Evolutionary conservation across 37 sponge, comb jelly and placozoan genomes (phyloP), one percentile per base, ranked within the genome.

Genomic region (Spongilla lacustris): DNA sequence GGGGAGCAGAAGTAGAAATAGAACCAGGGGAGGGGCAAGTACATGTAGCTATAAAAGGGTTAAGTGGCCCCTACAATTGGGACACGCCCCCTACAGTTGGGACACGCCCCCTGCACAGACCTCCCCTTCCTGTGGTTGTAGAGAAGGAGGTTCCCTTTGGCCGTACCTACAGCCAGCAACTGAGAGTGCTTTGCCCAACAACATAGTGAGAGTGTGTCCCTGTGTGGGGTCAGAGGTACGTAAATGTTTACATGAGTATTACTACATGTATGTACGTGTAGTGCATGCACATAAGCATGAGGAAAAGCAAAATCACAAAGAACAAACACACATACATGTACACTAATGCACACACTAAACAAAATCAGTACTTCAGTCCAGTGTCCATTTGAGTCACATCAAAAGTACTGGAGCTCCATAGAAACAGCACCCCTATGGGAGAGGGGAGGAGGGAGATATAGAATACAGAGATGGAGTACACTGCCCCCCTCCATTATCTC

Each of bases 81-180:
- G 0, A 29, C 73, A 72, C 31, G 19, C 31, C 25, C 31, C 27
- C 8, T 69, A 5, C 2, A 28, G 10, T 41, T 9, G 41, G 41
- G 0, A 58, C 58, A 58, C 58, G 11, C 58, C 5, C 29, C 3
- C 1, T 28, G 10, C 17, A 37, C 35, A 41, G 21, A 92, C 92
- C 84, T 82, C 29, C 86, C 83, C 0, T 90, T 92, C 27, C 88
- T 69, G 69, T 98, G 99, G 69, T 98, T 98, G 89, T 98, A 98
- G 26, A 98, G 84, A 19, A 96, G 82, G 2, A 98, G 88, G 72
- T 95, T 98, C n/a, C 99, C 99, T 71, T 96, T 98, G 26, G 58
- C 71, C 23, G 98, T 98, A 32, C 96, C 97, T 31, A 98, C 66
- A 3, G 98, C 98, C 50, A 97, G 87, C 8, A 84, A 76, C 49